Evolutionary conservation across 2,888 invertebrate species (phyloP).

Genomic region (Ormyrus pomaceus): DNA sequence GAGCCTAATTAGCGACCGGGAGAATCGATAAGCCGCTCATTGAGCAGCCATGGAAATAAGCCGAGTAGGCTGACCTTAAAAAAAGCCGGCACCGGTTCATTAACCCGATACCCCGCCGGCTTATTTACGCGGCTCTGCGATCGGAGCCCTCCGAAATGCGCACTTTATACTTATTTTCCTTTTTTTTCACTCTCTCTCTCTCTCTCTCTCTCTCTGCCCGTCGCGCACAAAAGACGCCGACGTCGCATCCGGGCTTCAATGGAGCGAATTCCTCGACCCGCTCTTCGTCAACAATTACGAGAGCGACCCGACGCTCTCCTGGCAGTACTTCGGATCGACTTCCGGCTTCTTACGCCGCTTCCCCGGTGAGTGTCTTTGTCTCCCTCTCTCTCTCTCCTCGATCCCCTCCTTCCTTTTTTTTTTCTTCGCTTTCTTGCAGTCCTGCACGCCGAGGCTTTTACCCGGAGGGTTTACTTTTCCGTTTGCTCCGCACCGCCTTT

Average conservation of each 20-base stretch:
- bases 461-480: too few relatives aligned
- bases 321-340: constrained; percentile 99
- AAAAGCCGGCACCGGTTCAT: too few relatives aligned
- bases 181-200: constrained; percentile 5
- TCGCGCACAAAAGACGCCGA: constrained; percentile 80
- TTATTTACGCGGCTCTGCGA: not conserved
- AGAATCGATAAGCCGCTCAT: too few relatives aligned
- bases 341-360: constrained; percentile 95
- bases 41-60: too few relatives aligned
- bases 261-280: constrained; percentile 95
- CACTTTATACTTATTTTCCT: not conserved
- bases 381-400: not conserved
- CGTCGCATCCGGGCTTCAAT: constrained; percentile 92
- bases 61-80: too few relatives aligned
- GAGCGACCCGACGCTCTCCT: constrained; percentile 93
- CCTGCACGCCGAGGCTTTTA: too few relatives aligned
- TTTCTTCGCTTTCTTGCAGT: constrained; percentile 3
- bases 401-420: constrained; percentile 3
- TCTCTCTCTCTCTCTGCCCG: constrained; percentile 42
- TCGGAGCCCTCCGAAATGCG: not conserved
- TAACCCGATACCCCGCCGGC: too few relatives aligned
- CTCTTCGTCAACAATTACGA: constrained; percentile 93
- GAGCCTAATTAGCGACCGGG: too few relatives aligned
- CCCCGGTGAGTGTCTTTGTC: constrained; percentile 82
- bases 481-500: too few relatives aligned